Conservation (phyloP, 2,888 invertebrate species). For the Hirtodrosophila cameraria region DNA sequence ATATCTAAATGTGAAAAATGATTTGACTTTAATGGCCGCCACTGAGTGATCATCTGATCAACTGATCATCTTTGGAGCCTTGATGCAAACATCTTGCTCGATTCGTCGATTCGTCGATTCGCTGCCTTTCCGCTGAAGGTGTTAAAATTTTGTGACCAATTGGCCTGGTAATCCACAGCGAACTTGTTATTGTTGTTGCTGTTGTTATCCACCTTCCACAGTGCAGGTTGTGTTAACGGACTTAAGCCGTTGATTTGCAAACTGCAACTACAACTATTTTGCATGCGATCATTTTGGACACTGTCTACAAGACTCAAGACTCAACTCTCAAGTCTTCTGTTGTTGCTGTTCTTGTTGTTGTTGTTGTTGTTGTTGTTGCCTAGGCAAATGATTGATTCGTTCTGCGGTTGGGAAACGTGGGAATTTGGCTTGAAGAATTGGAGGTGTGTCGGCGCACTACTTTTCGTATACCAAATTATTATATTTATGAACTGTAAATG, state of each 20-base stretch:
- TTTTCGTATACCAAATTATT: constrained; percentile 60
- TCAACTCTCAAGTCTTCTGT: too few species aligned
- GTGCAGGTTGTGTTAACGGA: constrained; percentile 42
- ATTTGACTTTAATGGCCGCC: constrained; percentile 83
- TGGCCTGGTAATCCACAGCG: constrained; percentile 45
- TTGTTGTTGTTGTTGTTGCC: constrained; percentile 26
- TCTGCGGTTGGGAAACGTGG: constrained; percentile 73
- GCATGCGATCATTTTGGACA: constrained; percentile 37
- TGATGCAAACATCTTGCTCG: constrained; percentile 21
- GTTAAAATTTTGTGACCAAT: constrained; percentile 81
- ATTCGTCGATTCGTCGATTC: too few species aligned
- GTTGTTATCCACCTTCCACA: constrained; percentile 31
- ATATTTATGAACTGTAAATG: constrained; percentile 67
- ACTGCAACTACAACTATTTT: constrained; percentile 48
- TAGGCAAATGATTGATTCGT: constrained; percentile 75
- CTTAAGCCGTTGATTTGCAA: constrained; percentile 41
- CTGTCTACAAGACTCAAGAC: constrained; percentile 24
- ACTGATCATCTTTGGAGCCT: constrained; percentile 47
- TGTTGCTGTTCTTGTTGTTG: too few species aligned
- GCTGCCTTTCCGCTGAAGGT: constrained; percentile 67
- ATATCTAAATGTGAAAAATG: constrained; percentile 83
- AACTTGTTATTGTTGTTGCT: constrained; percentile 39
- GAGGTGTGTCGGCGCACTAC: constrained; percentile 76
- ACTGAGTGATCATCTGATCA: constrained; percentile 77
- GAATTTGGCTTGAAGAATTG: constrained; percentile 70